Evolutionary conservation across 2,113 vertebrate genomes (phyloP), one percentile per base, ranked within the genome.

Genomic region (Tupaia tana): DNA sequence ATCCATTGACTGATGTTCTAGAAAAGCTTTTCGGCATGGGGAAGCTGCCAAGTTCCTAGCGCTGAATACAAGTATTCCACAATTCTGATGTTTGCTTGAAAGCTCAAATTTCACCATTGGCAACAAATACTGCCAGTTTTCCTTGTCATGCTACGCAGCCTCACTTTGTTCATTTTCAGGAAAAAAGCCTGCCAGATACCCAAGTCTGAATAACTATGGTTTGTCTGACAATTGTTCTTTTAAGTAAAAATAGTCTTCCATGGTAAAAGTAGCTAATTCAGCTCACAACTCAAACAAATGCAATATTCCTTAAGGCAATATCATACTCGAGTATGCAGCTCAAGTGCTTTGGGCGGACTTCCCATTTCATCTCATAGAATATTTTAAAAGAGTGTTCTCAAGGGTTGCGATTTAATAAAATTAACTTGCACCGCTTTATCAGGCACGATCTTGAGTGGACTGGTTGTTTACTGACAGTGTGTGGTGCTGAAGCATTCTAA

Each of bases 81-180:
- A 96, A 94, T 82, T 73, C 14, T 43, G 59, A 84, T 73, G 34
- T 92, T 93, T 95, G 69, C 79, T 67, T 92, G 74, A 91, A 96
- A 96, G 59, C 93, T 93, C 69, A 80, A 12, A 94, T 91, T 61
- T 93, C 80, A 89, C 91, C 66, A 27, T 2, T 79, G 59, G 77
- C 82, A 89, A 86, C 82, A 93, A 96, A 94, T 89, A 93, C 9
- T 75, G 25, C 34, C 66, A 81, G 24, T 75, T 96, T 96, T 78
- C 31, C 12, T 58, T 77, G 3, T 73, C 85, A 81, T 59, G 29
- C 70, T 63, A 87, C 52, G 27, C 43, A 95, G 25, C 15, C 27
- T 92, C 12, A 31, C 29, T 79, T 88, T 77, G 66, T 93, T 93
- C 86, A 58, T 90, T 89, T 92, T 86, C 34, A 90, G 91, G 67